Conservation (phyloP, 2,888 invertebrate genomes). For the Mesorhabditis spiculigera region DNA sequence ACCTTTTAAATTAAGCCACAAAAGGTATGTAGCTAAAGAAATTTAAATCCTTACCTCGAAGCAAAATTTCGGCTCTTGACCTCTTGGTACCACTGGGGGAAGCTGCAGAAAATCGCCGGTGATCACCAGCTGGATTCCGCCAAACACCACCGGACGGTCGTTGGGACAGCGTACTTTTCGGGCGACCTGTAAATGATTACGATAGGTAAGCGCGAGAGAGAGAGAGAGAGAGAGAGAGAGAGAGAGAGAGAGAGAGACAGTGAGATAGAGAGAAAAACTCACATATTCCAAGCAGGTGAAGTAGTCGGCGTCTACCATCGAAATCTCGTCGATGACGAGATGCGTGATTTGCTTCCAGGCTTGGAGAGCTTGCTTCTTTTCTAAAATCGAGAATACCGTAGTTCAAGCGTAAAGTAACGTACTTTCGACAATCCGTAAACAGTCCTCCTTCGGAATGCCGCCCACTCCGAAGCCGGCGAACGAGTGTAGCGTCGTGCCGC, state of each 20-base stretch:
- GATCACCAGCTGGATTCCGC: conserved; percentile 87
- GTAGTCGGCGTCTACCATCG: conserved; percentile 85
- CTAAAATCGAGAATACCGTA: conserved; percentile 36
- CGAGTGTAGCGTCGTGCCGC: conserved; percentile 85
- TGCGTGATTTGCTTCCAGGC: conserved; percentile 75
- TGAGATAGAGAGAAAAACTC: conserved; percentile 18
- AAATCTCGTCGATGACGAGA: conserved; percentile 90
- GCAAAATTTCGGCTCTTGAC: conserved; percentile 69
- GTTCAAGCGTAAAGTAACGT: not conserved
- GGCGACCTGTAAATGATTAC: conserved; percentile 66
- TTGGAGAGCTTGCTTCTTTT: conserved; percentile 21
- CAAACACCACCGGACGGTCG: conserved; percentile 79
- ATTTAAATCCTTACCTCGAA: conserved; percentile 68
- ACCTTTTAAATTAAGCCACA: not conserved
- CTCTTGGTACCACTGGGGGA: conserved; percentile 72
- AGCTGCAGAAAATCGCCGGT: conserved; percentile 83
- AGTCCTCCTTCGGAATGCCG: conserved; percentile 17
- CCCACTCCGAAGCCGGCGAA: conserved; percentile 71
- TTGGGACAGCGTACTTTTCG: conserved; percentile 70
- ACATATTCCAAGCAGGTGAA: conserved; percentile 69
- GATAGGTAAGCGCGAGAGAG: conserved; percentile 40
- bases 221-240: conserved; percentile 27
- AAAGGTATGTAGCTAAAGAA: not conserved
- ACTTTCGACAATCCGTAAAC: conserved; percentile 12
- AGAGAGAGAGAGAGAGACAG: too few species aligned